Evolutionary conservation across 2,797 vertebrate genomes (phyloP).

Genomic region (Aldrovandia affinis): DNA sequence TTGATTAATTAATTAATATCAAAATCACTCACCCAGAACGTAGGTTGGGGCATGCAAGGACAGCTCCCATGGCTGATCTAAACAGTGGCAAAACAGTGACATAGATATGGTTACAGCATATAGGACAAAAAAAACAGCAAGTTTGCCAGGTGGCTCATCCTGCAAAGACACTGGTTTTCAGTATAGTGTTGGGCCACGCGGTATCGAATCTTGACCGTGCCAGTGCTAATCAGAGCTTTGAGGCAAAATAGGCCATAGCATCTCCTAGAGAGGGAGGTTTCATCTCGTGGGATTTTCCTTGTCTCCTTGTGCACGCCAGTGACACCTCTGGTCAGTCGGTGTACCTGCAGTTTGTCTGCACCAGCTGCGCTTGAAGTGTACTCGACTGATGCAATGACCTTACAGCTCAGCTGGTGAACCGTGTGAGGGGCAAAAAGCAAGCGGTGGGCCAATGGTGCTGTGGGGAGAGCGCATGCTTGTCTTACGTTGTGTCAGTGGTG

Average conservation of each 20-base stretch:
- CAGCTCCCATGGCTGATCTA: background rate
- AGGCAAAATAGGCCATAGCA: no score
- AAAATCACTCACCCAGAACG: conserved; percentile 1
- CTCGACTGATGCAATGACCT: background rate
- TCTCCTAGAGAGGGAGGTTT: background rate
- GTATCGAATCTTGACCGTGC: background rate
- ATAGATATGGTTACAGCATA: background rate
- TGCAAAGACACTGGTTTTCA: background rate
- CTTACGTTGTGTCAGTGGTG: background rate
- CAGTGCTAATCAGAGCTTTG: background rate
- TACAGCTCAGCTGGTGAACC: background rate
- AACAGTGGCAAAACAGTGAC: background rate
- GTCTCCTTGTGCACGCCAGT: background rate
- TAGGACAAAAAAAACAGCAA: background rate
- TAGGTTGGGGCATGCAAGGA: background rate
- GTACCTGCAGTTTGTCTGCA: background rate
- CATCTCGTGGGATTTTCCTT: background rate
- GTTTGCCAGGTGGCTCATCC: background rate
- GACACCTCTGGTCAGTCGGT: background rate
- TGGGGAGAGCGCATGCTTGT: background rate
- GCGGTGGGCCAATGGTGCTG: background rate
- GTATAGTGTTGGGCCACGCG: background rate
- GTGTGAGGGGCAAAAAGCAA: background rate
- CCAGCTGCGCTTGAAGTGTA: background rate
- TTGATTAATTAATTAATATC: conserved; percentile 6